phyloP scores from a whole-genome alignment of 2,797 vertebrate genomes.

The Acanthopagrus latus region DNA sequence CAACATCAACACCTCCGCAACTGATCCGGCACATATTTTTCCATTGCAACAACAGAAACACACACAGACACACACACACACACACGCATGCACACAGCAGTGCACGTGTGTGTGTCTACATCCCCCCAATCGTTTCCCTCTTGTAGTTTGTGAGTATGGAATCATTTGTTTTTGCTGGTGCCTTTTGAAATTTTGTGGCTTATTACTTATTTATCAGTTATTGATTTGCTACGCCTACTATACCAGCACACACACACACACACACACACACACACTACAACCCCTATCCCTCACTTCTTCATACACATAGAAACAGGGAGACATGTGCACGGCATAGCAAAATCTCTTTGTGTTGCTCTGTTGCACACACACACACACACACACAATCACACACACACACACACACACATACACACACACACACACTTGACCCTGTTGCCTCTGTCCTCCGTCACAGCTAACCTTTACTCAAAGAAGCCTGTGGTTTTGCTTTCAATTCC shows the following conservation, averaged over 20 bases:
- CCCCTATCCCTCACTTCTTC: conserved; percentile 1
- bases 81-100: neutral
- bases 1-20: conserved; percentile 56
- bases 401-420: conserved; percentile 19
- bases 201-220: conserved; percentile 78
- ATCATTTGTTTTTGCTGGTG: conserved; percentile 55
- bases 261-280: conserved; percentile 15
- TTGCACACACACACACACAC: conserved; percentile 11
- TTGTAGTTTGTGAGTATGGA: conserved; percentile 23
- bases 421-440: conserved; percentile 39
- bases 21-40: conserved; percentile 49
- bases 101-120: neutral
- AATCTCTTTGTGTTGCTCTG: conserved; percentile 41
- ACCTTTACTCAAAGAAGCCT: conserved; percentile 63
- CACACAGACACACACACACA: conserved; percentile 23
- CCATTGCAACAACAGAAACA: conserved; percentile 52
- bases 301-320: conserved; percentile 32
- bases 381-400: conserved; percentile 36
- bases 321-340: conserved; percentile 2
- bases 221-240: conserved; percentile 64
- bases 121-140: neutral
- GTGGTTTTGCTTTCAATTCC: conserved; percentile 52
- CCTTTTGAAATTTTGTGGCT: conserved; percentile 72
- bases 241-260: conserved; percentile 11
- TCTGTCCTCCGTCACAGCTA: conserved; percentile 43